Base-by-base conservation (phyloP, 2,113 vertebrate genomes). In the Ondatra zibethicus region DNA sequence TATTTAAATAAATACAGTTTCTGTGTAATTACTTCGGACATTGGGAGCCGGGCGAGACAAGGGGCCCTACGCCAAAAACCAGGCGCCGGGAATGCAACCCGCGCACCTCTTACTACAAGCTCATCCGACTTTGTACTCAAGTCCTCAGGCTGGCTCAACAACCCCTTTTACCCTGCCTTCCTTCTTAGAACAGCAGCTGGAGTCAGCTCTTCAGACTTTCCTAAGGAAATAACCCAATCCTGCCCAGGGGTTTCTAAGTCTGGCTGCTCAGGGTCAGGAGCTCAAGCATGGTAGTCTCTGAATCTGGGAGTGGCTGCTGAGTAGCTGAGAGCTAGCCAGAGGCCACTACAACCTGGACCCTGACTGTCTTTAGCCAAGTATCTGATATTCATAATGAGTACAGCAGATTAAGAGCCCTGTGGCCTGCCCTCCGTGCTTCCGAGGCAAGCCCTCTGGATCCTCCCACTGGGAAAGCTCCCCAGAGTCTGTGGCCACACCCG, bases 211-310 rank as follows among this genome's bases (percentile, higher is more conserved):
- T 29, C 3, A 16, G n/a, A 50, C 65, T 92, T 87, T 31, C 84
- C 45, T 19, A 33, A 72, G 89, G 17, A 45, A 0, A 0, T 42
- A 47, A n/a, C 68, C 25, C 1, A 2, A 47, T 4, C 50, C 52
- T 14, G 11, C 2, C 27, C 50, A n/a, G 63, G 47, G 87, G 3
- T 42, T 7, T 52, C 13, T 1, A 50, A 31, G 61, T 42, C 61
- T 19, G 52, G 33, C 27, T 66, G 42, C 25, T 50, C 39, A 31
- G 58, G 36, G 50, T 29, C 50, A 47, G n/a, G 63, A 0, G 29
- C 45, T 72, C 12, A 47, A 21, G 45, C 31, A 47, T 76, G 42
- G 75, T 45, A 6, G 42, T 31, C 75, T 50, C 75, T 77, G 29
- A 2, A 50, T 16, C 29, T 6, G 14, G 47, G 45, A 88, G 70